Conservation (phyloP, 1,140 invertebrate species). For the Bombus waltoni region DNA sequence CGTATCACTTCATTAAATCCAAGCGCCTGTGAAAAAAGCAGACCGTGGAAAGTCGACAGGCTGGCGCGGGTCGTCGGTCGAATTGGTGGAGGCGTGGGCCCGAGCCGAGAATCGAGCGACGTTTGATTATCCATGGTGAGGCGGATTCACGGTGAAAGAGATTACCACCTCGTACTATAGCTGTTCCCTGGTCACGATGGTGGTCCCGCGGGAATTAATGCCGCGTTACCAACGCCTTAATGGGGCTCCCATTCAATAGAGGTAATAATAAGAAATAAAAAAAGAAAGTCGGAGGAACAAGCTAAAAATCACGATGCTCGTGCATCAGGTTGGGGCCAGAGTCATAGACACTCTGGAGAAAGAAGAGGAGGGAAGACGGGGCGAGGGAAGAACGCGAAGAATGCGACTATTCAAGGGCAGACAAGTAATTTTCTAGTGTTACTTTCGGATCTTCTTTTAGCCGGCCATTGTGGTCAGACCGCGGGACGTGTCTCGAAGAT, state of each 20-base stretch:
- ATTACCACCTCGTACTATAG: slow-evolving; percentile 59
- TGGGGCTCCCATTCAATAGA: slow-evolving; percentile 39
- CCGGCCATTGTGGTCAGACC: slow-evolving; percentile 53
- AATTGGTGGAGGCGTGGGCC: slow-evolving; percentile 57
- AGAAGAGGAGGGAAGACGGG: not conserved
- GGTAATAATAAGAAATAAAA: not conserved
- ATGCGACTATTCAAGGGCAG: slow-evolving; percentile 55
- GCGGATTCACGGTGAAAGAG: slow-evolving; percentile 49
- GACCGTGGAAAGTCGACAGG: slow-evolving; percentile 23
- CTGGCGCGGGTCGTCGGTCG: not conserved
- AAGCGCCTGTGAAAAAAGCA: slow-evolving; percentile 28
- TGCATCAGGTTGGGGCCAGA: not conserved
- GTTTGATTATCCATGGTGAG: slow-evolving; percentile 52
- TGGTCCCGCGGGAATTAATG: slow-evolving; percentile 75
- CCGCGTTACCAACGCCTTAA: slow-evolving; percentile 73
- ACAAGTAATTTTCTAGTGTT: slow-evolving; percentile 59
- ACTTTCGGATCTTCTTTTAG: slow-evolving; percentile 8
- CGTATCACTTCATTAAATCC: slow-evolving; percentile 49
- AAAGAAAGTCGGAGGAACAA: not conserved
- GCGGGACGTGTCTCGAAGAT: slow-evolving; percentile 56
- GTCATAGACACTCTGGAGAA: not conserved
- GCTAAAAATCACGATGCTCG: slow-evolving; percentile 1
- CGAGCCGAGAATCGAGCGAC: slow-evolving; percentile 49
- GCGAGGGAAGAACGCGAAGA: slow-evolving; percentile 40
- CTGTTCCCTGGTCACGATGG: slow-evolving; percentile 55